These are phyloP conservation scores for Phrynocephalus vlangalii DNA, from an alignment of 2,797 vertebrate species.

Conservation along the genomic window DNA sequence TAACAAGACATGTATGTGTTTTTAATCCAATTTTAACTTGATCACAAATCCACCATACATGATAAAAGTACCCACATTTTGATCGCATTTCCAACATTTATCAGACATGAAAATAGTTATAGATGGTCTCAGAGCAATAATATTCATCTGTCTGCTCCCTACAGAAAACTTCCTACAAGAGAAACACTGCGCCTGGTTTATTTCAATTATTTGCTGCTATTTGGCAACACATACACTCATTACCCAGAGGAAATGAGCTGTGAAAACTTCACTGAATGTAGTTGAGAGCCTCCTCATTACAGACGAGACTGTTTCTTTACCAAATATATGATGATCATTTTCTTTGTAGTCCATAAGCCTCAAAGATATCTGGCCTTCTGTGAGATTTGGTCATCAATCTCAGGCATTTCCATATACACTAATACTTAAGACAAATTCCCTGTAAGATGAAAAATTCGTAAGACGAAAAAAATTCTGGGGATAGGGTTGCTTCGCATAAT, in stretches of 20 bases:
- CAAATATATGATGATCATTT: neutral
- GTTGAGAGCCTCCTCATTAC: slow-evolving; percentile 44
- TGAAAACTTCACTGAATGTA: slow-evolving; percentile 33
- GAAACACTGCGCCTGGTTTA: slow-evolving; percentile 22
- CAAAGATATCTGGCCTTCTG: neutral
- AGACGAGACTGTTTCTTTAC: neutral
- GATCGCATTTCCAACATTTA: no score
- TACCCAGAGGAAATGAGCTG: slow-evolving; percentile 50
- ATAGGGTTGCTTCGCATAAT: no score
- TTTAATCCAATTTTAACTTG: no score
- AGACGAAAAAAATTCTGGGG: no score
- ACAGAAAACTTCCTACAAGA: slow-evolving; percentile 16
- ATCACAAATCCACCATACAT: no score
- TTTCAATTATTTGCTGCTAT: slow-evolving; percentile 24
- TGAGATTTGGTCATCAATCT: neutral
- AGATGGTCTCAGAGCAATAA: slow-evolving; percentile 45
- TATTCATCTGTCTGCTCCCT: slow-evolving; percentile 31
- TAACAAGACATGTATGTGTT: no score
- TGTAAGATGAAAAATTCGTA: no score
- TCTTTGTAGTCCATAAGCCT: neutral
- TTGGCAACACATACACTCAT: slow-evolving; percentile 49
- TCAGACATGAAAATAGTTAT: slow-evolving; percentile 27
- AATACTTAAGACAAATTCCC: no score
- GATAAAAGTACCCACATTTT: no score
- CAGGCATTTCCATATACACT: neutral